Conservation (phyloP, 2,888 invertebrate species). For the Caenorhabditis sp. region DNA sequence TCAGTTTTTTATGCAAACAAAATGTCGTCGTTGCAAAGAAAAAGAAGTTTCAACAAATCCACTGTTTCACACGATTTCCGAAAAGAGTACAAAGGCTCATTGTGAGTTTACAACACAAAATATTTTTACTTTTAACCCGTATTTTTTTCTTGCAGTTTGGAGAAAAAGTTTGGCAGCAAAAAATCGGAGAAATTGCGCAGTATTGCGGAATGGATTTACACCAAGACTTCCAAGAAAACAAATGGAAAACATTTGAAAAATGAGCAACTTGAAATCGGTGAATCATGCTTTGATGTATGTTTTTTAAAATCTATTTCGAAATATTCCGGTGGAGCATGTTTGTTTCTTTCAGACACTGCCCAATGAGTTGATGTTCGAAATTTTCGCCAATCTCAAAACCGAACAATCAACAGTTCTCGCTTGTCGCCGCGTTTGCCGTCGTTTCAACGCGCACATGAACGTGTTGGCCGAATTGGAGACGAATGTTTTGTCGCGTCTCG, state of each 20-base stretch:
- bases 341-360: conserved; percentile 48
- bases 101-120: conserved; percentile 27
- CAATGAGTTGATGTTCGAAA: conserved; percentile 41
- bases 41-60: conserved; percentile 35
- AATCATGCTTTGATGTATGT: conserved; percentile 35
- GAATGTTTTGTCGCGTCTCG: conserved; percentile 39
- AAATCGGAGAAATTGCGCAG: conserved; percentile 17
- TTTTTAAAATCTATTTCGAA: neutral
- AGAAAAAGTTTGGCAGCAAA: conserved; percentile 30
- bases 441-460: conserved; percentile 38
- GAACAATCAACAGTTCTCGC: conserved; percentile 16
- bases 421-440: conserved; percentile 31
- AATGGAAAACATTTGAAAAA: neutral
- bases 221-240: conserved; percentile 17
- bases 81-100: conserved; percentile 49
- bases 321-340: too few species aligned
- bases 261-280: conserved; percentile 8
- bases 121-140: neutral
- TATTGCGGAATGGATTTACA: conserved; percentile 38
- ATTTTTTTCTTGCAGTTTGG: conserved; percentile 30
- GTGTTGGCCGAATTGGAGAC: conserved; percentile 14
- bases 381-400: conserved; percentile 24
- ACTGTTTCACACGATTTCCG: conserved; percentile 40
- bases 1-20: neutral
- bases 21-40: conserved; percentile 28